Conservation (phyloP, 2,888 invertebrate species). For the Phragmatobia fuliginosa region DNA sequence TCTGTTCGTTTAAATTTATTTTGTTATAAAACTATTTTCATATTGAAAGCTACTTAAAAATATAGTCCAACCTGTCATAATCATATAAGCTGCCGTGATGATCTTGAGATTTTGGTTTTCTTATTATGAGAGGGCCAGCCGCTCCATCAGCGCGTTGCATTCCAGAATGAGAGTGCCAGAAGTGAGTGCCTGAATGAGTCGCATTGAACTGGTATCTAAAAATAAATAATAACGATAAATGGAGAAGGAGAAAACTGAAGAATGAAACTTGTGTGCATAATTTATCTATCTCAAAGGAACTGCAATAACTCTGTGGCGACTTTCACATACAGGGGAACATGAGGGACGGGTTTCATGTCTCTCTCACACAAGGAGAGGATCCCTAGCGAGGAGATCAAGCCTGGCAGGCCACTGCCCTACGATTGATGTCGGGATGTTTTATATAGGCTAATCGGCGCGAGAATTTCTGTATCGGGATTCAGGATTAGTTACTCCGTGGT, state of each 20-base stretch:
- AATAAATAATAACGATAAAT: slow-evolving; percentile 4
- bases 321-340: no score
- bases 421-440: no score
- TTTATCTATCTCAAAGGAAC: no score
- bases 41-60: background rate
- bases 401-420: no score
- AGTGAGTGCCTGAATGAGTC: slow-evolving; percentile 92
- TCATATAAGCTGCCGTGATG: slow-evolving; percentile 91
- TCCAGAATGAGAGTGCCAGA: slow-evolving; percentile 91
- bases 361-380: no score
- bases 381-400: no score
- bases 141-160: slow-evolving; percentile 95
- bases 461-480: no score
- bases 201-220: slow-evolving; percentile 90
- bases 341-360: no score
- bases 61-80: slow-evolving; percentile 86
- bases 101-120: slow-evolving; percentile 88
- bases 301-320: no score
- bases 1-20: background rate
- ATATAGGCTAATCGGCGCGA: no score
- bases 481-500: no score
- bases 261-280: no score
- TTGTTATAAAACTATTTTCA: background rate
- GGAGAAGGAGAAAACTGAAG: background rate
- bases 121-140: slow-evolving; percentile 92